Conservation (phyloP, 2,888 invertebrate genomes). For the Lasioglossum zephyrum region DNA sequence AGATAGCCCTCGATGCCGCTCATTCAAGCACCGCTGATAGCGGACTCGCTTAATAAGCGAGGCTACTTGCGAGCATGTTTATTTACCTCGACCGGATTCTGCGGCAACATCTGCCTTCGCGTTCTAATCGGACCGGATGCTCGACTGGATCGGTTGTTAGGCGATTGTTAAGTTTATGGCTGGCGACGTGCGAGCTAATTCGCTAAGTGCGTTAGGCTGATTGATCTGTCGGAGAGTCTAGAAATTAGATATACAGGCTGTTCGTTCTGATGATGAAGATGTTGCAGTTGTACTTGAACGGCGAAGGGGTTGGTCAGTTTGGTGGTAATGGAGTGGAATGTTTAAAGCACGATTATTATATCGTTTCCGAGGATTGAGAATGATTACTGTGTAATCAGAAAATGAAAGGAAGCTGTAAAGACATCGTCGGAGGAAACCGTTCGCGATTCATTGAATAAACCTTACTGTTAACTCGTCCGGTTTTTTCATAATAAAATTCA, state of each 20-base stretch:
- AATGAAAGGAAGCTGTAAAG: not conserved
- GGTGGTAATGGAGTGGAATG: not conserved
- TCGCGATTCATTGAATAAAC: not conserved
- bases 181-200: not conserved
- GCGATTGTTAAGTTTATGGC: not conserved
- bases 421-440: not conserved
- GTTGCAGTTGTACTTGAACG: not conserved
- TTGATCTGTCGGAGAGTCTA: not conserved
- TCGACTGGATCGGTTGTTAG: not conserved
- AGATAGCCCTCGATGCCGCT: constrained; percentile 30
- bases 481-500: not conserved
- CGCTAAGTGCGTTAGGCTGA: not conserved
- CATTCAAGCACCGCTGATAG: constrained; percentile 14
- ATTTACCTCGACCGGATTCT: not conserved
- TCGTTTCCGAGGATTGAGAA: not conserved
- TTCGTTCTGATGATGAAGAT: not conserved
- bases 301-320: not conserved
- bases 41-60: constrained; percentile 8
- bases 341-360: not conserved
- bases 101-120: not conserved
- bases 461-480: not conserved
- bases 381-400: not conserved
- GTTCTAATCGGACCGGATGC: constrained; percentile 15
- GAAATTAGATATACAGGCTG: not conserved
- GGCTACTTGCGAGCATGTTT: not conserved